phyloP scores from a whole-genome alignment of 2,797 vertebrate genomes.

The Lemur catta region DNA sequence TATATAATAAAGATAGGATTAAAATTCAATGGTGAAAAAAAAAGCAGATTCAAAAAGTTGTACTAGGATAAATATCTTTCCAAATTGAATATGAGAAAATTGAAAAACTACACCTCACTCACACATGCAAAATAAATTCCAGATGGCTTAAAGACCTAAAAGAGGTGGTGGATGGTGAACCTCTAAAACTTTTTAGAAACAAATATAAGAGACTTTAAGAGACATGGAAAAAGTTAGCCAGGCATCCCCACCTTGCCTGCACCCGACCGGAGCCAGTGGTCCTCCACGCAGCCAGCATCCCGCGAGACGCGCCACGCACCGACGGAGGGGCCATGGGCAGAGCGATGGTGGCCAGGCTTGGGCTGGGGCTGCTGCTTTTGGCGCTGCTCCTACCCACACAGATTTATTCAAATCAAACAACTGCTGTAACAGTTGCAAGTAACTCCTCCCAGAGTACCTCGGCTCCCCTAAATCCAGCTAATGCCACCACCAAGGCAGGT shows the following conservation, averaged over 20 bases:
- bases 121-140: background rate
- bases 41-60: background rate
- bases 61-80: background rate
- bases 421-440: slow-evolving; percentile 56
- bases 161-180: background rate
- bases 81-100: background rate
- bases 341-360: no score
- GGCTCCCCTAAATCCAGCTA: slow-evolving; percentile 78
- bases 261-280: no score
- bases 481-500: slow-evolving; percentile 79
- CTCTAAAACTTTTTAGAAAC: background rate
- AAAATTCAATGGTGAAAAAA: background rate
- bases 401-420: slow-evolving; percentile 79
- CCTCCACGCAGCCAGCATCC: no score
- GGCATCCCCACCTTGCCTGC: no score
- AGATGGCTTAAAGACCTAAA: background rate
- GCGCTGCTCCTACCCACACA: slow-evolving; percentile 14
- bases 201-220: background rate
- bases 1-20: background rate
- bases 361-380: no score
- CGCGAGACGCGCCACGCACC: no score
- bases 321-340: no score
- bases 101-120: background rate
- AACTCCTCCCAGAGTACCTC: slow-evolving; percentile 72
- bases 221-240: background rate